Conservation (phyloP, 2,888 invertebrate species). For the Cheilosia variabilis region DNA sequence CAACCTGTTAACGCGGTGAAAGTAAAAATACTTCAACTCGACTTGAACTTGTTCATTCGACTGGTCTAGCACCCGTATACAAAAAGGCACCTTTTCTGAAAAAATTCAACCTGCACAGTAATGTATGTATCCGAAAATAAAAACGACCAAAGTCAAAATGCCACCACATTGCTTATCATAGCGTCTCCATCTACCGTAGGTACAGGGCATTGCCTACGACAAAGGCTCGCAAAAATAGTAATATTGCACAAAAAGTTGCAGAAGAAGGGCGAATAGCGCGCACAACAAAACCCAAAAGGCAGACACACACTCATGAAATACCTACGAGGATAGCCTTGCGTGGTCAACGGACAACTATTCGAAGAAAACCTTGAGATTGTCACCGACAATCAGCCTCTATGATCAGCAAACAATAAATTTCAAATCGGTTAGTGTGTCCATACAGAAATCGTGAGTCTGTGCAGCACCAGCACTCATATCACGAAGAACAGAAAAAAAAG, state of each 20-base stretch:
- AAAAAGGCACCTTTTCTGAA: background rate
- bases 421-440: conserved; percentile 74
- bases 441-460: conserved; percentile 66
- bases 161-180: conserved; percentile 46
- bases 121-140: background rate
- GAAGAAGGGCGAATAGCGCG: background rate
- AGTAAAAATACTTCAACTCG: too few species aligned
- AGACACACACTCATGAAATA: conserved; percentile 28
- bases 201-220: conserved; percentile 25
- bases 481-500: conserved; percentile 4
- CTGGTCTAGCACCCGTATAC: background rate
- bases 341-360: conserved; percentile 62
- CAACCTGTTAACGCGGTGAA: too few species aligned
- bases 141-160: conserved; percentile 20
- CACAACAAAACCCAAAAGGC: conserved; percentile 4
- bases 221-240: conserved; percentile 55
- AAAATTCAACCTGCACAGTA: background rate
- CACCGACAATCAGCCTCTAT: conserved; percentile 74
- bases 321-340: conserved; percentile 35
- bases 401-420: conserved; percentile 75
- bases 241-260: conserved; percentile 42
- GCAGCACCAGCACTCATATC: conserved; percentile 51
- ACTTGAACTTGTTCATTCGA: too few species aligned
- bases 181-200: conserved; percentile 35
- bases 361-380: conserved; percentile 73